Conservation (phyloP, 2,113 vertebrate genomes). For the Echinops telfairi region DNA sequence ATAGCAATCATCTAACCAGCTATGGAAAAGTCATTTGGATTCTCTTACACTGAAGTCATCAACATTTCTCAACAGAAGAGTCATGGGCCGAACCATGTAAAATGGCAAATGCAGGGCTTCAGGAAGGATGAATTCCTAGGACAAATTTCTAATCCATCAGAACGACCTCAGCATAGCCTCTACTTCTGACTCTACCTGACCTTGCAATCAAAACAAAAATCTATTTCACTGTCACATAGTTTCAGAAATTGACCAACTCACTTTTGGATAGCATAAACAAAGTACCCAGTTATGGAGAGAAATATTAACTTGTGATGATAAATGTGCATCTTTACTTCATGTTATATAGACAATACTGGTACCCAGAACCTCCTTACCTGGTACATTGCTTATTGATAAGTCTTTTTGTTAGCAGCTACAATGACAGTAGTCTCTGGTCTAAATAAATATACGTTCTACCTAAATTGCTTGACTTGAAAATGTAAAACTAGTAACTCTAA, state of each 20-base stretch:
- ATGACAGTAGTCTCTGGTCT: background rate
- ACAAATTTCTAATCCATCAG: slow-evolving; percentile 10
- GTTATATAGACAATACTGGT: background rate
- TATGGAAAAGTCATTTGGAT: background rate
- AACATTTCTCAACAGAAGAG: background rate
- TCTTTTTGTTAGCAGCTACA: slow-evolving; percentile 7
- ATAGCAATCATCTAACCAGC: background rate
- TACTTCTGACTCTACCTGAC: background rate
- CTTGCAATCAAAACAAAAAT: background rate
- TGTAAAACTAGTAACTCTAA: slow-evolving; percentile 16
- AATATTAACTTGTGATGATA: background rate
- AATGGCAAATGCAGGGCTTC: background rate
- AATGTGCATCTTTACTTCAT: background rate
- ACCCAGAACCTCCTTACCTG: background rate
- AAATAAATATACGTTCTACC: slow-evolving; percentile 15
- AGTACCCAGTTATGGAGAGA: background rate
- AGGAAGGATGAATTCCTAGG: slow-evolving; percentile 21
- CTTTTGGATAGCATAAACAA: background rate
- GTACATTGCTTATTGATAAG: background rate
- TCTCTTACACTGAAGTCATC: background rate
- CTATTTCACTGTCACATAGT: background rate
- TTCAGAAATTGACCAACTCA: background rate
- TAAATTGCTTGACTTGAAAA: background rate
- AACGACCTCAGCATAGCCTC: slow-evolving; percentile 31
- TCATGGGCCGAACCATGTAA: background rate